Evolutionary conservation across 2,888 invertebrate genomes (phyloP), one percentile per base, ranked within the genome.

Genomic region (Dynastes grantii): DNA sequence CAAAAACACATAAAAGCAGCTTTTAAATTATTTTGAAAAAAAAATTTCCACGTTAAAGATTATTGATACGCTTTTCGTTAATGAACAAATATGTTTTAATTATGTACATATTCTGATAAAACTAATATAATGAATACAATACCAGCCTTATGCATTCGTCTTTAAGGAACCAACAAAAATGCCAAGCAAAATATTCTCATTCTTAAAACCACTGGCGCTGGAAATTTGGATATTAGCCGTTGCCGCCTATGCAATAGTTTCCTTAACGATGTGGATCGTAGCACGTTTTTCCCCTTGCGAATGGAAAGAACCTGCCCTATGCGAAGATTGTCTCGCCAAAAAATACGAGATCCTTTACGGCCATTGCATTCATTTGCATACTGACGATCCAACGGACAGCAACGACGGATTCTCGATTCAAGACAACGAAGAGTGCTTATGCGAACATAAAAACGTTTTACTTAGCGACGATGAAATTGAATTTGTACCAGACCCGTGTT

Each of bases 221-320:
- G 94, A 96, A 88, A 96, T 97, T 85, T 97, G 97, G 96, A 89
- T 95, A 81, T 93, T 93, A 87, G 94, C 95, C 88, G 90, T 94
- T 80, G 93, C 93, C 78, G 95, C 95, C 80, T 97, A 96, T 89
- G 90, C 95, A 80, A 90, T 95, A 84, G 96, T 96, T 82, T 94
- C 94, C 55, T 88, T 94, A 84, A 94, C 94, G 61, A 93, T 97
- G 85, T 97, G 96, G 92, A 93, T 96, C 83, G 94, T 96, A 82
- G 96, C 96, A 64, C 90, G 95, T 81, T 95, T 97, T 88, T 95
- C 95, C 37, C 96, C 97, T 9, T 93, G 93, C 87, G 96, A 97
- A 89, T 95, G 95, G 95, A 92, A 93, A 84, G 91, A 92, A 83
- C 90, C 91, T 1, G 89, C 89, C 75, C 89, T 91, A 13, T 92